Evolutionary conservation across 2,888 invertebrate genomes (phyloP).

Genomic region (Bimastos eiseni): DNA sequence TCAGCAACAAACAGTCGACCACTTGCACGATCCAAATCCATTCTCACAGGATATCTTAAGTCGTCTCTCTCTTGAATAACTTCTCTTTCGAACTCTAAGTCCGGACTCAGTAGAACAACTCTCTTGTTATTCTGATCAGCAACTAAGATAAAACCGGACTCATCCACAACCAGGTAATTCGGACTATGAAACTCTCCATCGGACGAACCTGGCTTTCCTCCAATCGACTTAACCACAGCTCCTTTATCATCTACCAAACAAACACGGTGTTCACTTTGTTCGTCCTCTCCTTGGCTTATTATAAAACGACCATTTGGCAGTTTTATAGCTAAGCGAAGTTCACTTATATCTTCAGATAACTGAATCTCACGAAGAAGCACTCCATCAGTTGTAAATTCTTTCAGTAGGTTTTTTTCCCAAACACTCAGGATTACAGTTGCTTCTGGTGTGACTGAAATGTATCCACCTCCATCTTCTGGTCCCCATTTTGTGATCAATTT

Average conservation of each 20-base stretch:
- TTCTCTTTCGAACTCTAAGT: not conserved
- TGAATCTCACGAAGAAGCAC: not conserved
- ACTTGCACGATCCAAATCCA: not conserved
- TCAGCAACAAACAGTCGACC: slow-evolving; percentile 1
- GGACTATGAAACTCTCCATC: not conserved
- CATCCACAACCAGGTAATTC: slow-evolving; percentile 7
- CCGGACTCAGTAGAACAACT: not conserved
- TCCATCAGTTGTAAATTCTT: not conserved
- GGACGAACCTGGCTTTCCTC: not conserved
- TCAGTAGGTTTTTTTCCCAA: not conserved
- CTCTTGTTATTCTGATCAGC: slow-evolving; percentile 16
- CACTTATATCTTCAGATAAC: not conserved
- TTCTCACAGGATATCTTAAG: not conserved
- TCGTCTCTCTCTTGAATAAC: not conserved
- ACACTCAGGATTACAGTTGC: not conserved
- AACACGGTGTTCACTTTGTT: not conserved
- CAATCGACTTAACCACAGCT: not conserved
- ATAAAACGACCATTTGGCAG: not conserved
- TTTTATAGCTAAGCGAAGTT: not conserved
- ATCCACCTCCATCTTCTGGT: not conserved
- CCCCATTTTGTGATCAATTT: not conserved
- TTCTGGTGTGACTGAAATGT: not conserved
- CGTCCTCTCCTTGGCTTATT: not conserved
- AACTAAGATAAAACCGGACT: not conserved
- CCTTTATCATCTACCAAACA: not conserved